Evolutionary conservation across 2,113 vertebrate species (phyloP), one percentile per base, ranked within the genome.

Genomic region (Delphinus delphis): DNA sequence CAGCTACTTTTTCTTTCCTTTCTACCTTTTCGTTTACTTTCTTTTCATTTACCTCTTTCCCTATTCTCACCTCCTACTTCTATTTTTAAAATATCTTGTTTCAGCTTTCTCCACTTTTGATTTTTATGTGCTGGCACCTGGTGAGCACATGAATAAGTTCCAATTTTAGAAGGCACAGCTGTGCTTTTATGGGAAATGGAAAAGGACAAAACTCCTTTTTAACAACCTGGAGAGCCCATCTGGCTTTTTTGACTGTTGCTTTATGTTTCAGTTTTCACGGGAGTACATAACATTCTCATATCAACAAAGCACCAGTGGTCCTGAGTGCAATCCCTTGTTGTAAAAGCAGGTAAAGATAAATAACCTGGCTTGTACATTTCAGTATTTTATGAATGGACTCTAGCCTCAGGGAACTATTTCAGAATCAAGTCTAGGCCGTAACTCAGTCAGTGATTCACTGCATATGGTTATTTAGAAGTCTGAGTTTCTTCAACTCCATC

Each of bases 1-100:
- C 21, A 44, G 55, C 3, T 41, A 60, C 31, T 79, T 76, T 71
- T 86, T 55, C 23, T 47, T 86, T 38, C 28, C 38, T 55, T 79
- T 47, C 41, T 70, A n/a, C 25, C 47, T 90, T 84, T 95, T 84
- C 33, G 23, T 67, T 71, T 60, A 50, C 68, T 84, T 91, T 60
- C 28, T 76, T 67, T 88, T 82, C 55, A 58, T 50, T 68, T 93
- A 47, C 62, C 11, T 63, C 83, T 90, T 85, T 92, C 11, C 23
- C 63, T 84, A n/a, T 55, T 82, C 3, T 33, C 8, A 36, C 47
- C 73, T 93, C 81, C 62, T 73, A 18, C 76, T 85, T 76, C 63
- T 88, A 20, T 93, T 95, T 95, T 74, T 84, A 31, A 96, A 96
- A 81, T 93, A 82, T 90, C 76, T 96, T 91, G 28, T 73, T 92